These are phyloP conservation scores for Trachymyrmex septentrionalis DNA, from an alignment of 1,140 invertebrate species.

Conservation along the genomic window DNA sequence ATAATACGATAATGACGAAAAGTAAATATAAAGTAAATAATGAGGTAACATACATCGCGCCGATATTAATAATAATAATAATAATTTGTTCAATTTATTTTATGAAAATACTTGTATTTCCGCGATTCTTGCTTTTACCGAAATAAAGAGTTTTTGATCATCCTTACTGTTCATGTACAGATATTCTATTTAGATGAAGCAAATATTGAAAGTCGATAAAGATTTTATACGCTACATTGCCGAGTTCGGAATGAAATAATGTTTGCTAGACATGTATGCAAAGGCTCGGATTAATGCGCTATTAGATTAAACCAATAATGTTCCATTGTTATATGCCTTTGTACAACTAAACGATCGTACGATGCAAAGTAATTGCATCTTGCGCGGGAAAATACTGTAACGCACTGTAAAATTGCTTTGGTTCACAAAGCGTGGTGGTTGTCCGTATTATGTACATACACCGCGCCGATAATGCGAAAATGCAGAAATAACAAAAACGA, in stretches of 20 bases:
- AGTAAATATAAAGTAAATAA: conserved; percentile 2
- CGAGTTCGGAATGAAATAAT: conserved; percentile 32
- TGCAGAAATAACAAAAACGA: background rate
- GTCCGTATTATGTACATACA: background rate
- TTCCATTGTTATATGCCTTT: conserved; percentile 37
- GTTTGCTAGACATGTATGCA: conserved; percentile 36
- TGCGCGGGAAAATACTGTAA: conserved; percentile 31
- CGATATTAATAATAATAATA: conserved; percentile 6
- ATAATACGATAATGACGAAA: background rate
- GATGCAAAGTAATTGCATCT: conserved; percentile 44
- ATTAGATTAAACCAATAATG: conserved; percentile 59
- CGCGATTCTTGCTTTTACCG: background rate
- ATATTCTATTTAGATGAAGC: conserved; percentile 4
- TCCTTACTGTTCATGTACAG: background rate
- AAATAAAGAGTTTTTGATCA: background rate
- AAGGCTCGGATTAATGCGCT: conserved; percentile 43
- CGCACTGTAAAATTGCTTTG: conserved; percentile 1
- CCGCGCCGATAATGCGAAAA: background rate
- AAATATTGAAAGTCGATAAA: conserved; percentile 58
- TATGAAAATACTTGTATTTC: background rate
- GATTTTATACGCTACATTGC: conserved; percentile 30
- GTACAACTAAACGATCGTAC: conserved; percentile 30
- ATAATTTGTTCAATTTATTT: conserved; percentile 8
- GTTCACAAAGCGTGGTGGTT: conserved; percentile 4
- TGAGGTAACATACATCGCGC: background rate